Evolutionary conservation across 2,113 vertebrate species (phyloP).

Genomic region (Gasterosteus aculeatus): DNA sequence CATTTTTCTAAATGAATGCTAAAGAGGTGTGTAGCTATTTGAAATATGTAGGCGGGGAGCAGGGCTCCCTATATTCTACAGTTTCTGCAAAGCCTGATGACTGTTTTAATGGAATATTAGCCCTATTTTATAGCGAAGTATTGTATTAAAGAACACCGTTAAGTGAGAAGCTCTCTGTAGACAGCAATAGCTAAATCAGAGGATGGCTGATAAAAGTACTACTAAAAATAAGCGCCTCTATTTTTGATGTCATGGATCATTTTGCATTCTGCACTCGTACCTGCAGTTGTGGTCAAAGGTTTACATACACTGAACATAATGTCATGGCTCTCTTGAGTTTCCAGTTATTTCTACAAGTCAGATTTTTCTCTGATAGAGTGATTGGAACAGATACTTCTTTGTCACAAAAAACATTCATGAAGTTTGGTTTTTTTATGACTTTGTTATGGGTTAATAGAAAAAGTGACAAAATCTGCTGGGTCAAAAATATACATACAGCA

Average conservation of each 20-base stretch:
- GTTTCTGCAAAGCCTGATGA: slow-evolving; percentile 9
- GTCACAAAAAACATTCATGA: too few species aligned
- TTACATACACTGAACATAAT: too few species aligned
- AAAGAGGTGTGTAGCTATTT: neutral
- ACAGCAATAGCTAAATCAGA: slow-evolving; percentile 6
- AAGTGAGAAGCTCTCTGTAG: slow-evolving; percentile 12
- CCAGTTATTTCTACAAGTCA: too few species aligned
- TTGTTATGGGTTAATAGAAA: too few species aligned
- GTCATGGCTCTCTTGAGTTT: too few species aligned
- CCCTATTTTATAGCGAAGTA: slow-evolving; percentile 18
- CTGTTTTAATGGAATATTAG: slow-evolving; percentile 12
- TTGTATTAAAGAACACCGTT: slow-evolving; percentile 12
- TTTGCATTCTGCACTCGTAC: neutral
- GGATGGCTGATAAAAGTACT: slow-evolving; percentile 1
- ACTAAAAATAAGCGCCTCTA: neutral
- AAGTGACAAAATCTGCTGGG: too few species aligned
- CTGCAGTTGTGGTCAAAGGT: too few species aligned
- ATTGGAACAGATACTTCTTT: too few species aligned
- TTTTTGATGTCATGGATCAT: neutral
- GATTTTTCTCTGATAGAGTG: too few species aligned
- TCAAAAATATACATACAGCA: too few species aligned
- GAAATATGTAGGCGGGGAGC: neutral
- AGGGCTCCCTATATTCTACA: neutral
- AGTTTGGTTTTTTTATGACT: too few species aligned
- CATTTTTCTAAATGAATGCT: neutral